Percentiles rank a stretch among this genome's conserved stretches.
phyloP scores from a whole-genome alignment of 1,140 invertebrate species.

The Drosophila dunni region DNA sequence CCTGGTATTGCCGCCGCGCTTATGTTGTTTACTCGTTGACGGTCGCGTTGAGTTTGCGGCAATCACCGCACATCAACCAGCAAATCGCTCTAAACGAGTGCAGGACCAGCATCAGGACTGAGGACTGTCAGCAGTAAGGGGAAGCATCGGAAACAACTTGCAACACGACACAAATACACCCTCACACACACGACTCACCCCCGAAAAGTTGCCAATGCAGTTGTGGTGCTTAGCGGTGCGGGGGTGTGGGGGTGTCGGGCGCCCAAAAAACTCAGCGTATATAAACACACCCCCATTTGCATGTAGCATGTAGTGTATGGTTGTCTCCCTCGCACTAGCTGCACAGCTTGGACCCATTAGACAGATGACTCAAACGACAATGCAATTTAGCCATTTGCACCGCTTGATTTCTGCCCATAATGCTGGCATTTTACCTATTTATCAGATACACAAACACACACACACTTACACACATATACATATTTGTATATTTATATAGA shows the following conservation, averaged over 20 bases:
- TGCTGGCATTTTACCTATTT: conserved; percentile 49
- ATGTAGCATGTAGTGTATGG: conserved; percentile 56
- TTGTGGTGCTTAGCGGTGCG: conserved; percentile 27
- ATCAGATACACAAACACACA: conserved; percentile 21
- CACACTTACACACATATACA: background rate
- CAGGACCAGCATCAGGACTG: conserved; percentile 2
- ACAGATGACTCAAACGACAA: conserved; percentile 19
- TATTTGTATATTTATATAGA: background rate
- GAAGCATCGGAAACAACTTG: conserved; percentile 12
- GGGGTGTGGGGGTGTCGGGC: background rate
- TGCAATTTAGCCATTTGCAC: conserved; percentile 57
- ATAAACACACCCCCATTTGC: conserved; percentile 75
- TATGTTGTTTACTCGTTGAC: conserved; percentile 84
- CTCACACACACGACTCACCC: conserved; percentile 8
- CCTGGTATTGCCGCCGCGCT: conserved; percentile 55
- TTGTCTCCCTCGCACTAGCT: conserved; percentile 60
- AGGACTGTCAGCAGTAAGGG: background rate
- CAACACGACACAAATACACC: background rate
- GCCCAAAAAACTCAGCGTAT: background rate
- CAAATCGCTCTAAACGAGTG: conserved; percentile 80
- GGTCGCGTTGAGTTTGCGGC: conserved; percentile 83
- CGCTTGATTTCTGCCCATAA: conserved; percentile 43
- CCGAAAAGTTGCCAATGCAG: conserved; percentile 25
- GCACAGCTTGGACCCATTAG: background rate
- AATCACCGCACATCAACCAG: conserved; percentile 84